phyloP scores from a whole-genome alignment of 2,888 invertebrate genomes.

The Selenia dentaria region DNA sequence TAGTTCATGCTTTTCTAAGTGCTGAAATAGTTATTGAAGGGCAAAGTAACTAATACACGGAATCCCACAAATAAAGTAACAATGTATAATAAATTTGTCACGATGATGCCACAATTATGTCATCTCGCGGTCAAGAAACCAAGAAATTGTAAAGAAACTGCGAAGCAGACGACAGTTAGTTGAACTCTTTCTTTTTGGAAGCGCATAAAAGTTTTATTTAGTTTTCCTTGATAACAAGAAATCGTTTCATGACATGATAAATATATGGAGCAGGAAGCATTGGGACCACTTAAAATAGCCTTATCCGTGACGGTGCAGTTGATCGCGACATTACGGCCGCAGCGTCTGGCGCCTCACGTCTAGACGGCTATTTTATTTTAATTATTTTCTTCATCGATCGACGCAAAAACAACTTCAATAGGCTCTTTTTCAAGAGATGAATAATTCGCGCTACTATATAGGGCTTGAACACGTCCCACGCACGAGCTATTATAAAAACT shows the following conservation, averaged over 20 bases:
- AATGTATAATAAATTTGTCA: not conserved
- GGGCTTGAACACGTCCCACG: slow-evolving; percentile 17
- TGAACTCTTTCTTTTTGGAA: too few relatives aligned
- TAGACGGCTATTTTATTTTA: slow-evolving; percentile 53
- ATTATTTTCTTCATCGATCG: slow-evolving; percentile 42
- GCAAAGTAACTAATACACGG: too few relatives aligned
- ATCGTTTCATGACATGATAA: slow-evolving; percentile 28
- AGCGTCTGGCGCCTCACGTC: slow-evolving; percentile 53
- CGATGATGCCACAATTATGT: slow-evolving; percentile 1
- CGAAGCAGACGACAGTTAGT: too few relatives aligned
- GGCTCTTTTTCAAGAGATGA: slow-evolving; percentile 29
- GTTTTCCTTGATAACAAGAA: slow-evolving; percentile 6
- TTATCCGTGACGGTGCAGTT: slow-evolving; percentile 44
- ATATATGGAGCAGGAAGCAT: slow-evolving; percentile 52
- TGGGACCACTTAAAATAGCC: slow-evolving; percentile 54
- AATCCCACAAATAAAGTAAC: too few relatives aligned
- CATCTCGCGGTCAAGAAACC: not conserved
- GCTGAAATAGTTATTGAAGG: too few relatives aligned
- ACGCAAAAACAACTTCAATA: slow-evolving; percentile 27
- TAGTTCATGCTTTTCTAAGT: too few relatives aligned
- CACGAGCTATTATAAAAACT: slow-evolving; percentile 18
- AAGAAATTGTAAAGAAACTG: not conserved
- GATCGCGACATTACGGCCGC: slow-evolving; percentile 42
- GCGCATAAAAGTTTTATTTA: too few relatives aligned
- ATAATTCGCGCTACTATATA: slow-evolving; percentile 21